Base-by-base conservation (phyloP, 2,888 invertebrate species). In the Molanna angustata region DNA sequence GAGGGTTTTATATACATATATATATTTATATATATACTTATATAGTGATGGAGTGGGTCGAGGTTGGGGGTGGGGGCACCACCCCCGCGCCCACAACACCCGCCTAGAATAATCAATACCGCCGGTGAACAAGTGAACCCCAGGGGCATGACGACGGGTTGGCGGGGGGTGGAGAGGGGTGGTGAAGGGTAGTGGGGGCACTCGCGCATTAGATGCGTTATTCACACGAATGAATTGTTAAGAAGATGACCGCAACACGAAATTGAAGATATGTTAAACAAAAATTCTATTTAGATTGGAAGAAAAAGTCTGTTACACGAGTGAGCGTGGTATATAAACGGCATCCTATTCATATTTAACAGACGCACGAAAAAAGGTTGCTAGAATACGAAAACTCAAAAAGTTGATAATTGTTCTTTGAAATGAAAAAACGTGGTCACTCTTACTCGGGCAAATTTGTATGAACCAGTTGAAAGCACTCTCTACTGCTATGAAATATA, bases 181-280 rank as follows among this genome's bases (percentile, higher is more conserved):
- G 55, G 49, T 60, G 56, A n/a, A n/a, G n/a, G n/a, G n/a, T n/a
- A n/a, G n/a, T 57, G 61, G 62, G 57, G 63, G 66, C 62, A 65
- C 64, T 57, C 59, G 59, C 58, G 61, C 58, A 59, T 61, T 62
- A 59, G 61, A 63, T 63, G 61, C 62, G 63, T 60, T 58, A 58
- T 54, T 45, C 45, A 56, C 55, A 53, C 58, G 52, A 53, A 43
- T 46, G 61, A 40, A 47, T 43, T 31, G 55, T 42, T 13, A 27
- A 48, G 47, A 49, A 40, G 52, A 37, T 50, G 50, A 50, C 48
- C 47, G 47, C 48, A 42, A 35, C 42, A 20, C 42, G 13, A 6
- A 13, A 50, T 13, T 13, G 45, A 19, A 44, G n/a, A n/a, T n/a
- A n/a, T n/a, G n/a, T n/a, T n/a, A n/a, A n/a, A n/a, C n/a, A n/a